Evolutionary conservation across 2,797 vertebrate species (phyloP), one percentile per base, ranked within the genome.

Genomic region (Syngnathus acus): DNA sequence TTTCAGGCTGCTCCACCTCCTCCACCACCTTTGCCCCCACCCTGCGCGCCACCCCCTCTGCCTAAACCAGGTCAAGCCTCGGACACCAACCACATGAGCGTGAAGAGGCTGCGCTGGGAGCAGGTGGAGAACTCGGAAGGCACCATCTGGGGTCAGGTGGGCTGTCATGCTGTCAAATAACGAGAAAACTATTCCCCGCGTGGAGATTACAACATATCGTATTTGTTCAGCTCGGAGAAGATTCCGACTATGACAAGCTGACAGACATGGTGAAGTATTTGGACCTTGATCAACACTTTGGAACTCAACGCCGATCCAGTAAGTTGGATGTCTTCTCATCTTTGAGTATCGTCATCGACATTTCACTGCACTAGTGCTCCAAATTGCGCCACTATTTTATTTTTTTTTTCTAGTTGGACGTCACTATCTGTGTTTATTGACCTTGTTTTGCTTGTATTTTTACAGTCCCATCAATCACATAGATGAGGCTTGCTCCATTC

Each of bases 101-200:
- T 99, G 78, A 99, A 99, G 88, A 89, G 97, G 70, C 93, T 99
- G 76, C 94, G 97, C 58, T 99, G 97, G 97, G 96, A 99, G 86
- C 97, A 98, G 85, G 96, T 99, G 91, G 96, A 99, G 87, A 99
- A 98, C 87, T 98, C 96, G 0, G 97, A 99, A 82, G 96, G 97
- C 62, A 99, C 97, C 73, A 99, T 99, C 76, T 99, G 97, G 97
- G 97, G 97, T 6, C 96, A 98, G 95, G 96, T 94, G 76, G 81
- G 86, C 53, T 39, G 17, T 0, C 40, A 32, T 66, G 60, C 72
- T 77, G 51, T 32, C 26, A 32, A 32, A 32, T 32, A 3, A 32
- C 26, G 26, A 32, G 3, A 21, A n/a, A 8, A 59, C 17, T 5
- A 60, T 60, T 47, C 47, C 13, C 23, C 23, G 21, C 5, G 43